These are phyloP conservation scores for Leucania comma DNA, from an alignment of 2,888 invertebrate species.

Conservation along the genomic window DNA sequence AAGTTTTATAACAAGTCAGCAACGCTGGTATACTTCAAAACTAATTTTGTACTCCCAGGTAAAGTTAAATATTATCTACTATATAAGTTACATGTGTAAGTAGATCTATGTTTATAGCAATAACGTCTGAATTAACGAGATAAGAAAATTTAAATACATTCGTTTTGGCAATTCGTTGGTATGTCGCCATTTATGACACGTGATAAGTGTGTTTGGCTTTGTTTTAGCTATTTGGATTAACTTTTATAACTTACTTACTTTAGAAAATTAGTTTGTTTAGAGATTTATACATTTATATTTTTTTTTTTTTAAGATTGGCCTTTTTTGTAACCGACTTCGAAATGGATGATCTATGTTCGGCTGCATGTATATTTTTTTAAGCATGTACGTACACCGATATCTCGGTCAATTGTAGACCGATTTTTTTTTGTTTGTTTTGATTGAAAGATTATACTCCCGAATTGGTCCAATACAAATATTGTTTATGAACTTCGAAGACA, in stretches of 20 bases:
- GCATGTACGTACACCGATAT: no score
- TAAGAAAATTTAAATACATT: constrained; percentile 36
- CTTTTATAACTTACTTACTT: background rate
- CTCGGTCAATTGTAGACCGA: no score
- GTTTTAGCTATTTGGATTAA: constrained; percentile 8
- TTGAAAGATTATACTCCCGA: no score
- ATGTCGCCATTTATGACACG: constrained; percentile 26
- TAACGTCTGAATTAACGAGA: constrained; percentile 12
- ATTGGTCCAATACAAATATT: no score
- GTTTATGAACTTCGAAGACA: no score
- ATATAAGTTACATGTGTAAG: background rate
- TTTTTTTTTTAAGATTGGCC: background rate
- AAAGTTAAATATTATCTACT: constrained; percentile 15
- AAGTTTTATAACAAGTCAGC: constrained; percentile 35
- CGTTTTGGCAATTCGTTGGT: constrained; percentile 23
- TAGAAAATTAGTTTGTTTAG: constrained; percentile 9
- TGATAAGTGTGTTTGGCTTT: constrained; percentile 25
- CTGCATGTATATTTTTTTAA: no score
- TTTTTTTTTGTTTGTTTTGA: no score
- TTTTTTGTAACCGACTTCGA: no score
- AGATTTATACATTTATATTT: constrained; percentile 9
- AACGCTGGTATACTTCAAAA: constrained; percentile 39
- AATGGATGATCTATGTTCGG: no score
- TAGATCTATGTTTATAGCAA: constrained; percentile 5
- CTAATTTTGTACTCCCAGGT: constrained; percentile 37